A percentile compares a stretch with the other conserved stretches of the same genome.
Evolutionary conservation across 2,888 invertebrate species (phyloP).

Genomic region (Lasioglossum vierecki): DNA sequence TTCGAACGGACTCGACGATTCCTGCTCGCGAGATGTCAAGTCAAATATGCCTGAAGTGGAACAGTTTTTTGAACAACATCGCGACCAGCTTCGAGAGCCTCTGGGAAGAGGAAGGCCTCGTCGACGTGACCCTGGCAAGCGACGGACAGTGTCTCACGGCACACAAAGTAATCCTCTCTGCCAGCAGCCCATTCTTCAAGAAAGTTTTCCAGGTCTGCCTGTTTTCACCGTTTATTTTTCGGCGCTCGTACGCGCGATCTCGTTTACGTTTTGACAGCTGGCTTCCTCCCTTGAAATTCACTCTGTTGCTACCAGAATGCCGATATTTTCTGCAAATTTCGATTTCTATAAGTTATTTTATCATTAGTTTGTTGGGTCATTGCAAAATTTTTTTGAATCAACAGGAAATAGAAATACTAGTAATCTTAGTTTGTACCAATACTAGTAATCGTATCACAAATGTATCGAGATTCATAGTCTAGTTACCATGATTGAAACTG

Average conservation of each 20-base stretch:
- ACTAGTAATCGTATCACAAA: background rate
- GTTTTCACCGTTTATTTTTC: slow-evolving; percentile 18
- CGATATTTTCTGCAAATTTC: background rate
- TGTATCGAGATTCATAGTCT: background rate
- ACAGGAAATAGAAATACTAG: background rate
- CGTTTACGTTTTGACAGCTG: slow-evolving; percentile 2
- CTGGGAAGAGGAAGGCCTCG: slow-evolving; percentile 88
- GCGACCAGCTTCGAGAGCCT: slow-evolving; percentile 87
- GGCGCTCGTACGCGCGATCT: background rate
- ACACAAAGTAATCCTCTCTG: slow-evolving; percentile 89
- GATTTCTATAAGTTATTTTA: background rate
- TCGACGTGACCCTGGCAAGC: slow-evolving; percentile 88
- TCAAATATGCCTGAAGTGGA: slow-evolving; percentile 90
- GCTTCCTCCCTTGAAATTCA: background rate
- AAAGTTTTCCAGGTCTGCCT: slow-evolving; percentile 87
- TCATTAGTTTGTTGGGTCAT: background rate
- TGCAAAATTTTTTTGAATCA: background rate
- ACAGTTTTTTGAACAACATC: slow-evolving; percentile 88
- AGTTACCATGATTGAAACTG: background rate
- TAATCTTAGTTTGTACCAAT: background rate
- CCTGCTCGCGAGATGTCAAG: slow-evolving; percentile 79
- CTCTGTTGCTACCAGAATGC: background rate
- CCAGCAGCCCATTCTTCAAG: slow-evolving; percentile 88
- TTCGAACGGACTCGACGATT: slow-evolving; percentile 20
- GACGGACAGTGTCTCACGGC: slow-evolving; percentile 88